Base-by-base conservation (phyloP, 2,113 vertebrate genomes). In the Cygnus buccinator region DNA sequence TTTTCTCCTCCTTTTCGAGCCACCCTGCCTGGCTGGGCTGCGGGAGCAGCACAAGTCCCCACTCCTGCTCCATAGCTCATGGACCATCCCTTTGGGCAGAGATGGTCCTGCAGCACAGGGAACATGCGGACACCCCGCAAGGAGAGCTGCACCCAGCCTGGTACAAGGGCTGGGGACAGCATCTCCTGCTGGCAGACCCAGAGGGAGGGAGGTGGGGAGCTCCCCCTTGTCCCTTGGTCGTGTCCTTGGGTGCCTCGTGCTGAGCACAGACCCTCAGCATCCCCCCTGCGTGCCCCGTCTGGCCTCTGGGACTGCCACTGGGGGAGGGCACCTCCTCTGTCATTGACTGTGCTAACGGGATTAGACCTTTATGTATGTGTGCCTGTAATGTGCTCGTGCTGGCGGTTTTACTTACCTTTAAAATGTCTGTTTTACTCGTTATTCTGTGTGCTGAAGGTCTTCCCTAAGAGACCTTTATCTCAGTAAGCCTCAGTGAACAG, bases 1-100 rank as follows among this genome's bases (percentile, higher is more conserved):
- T 84, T 76, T 76, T 26, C 7, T 79, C 3, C 29, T 83, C 23
- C 19, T 88, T 75, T 55, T 26, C 2, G 2, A 35, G 50, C 43
- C 29, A 16, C 11, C 3, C 26, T 43, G 50, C 35, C 13, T 55
- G 19, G 26, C 39, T 37, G 15, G 23, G 59, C 22, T 62, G 59
- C 10, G 9, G 50, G 43, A 73, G 52, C 0, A 6, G 37, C 1
- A 0, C 0, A 0, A 41, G 23, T 55, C 16, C 37, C 57, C 2
- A 0, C 41, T 80, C 4, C 66, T 57, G 63, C 65, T 59, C 71
- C 39, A 0, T 4, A 26, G 33, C 37, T 35, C 87, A 26, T 62
- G 74, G 18, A 7, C 19, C 66, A 31, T 73, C 55, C 75, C 31
- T 71, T 48, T 54, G 87, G 55, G 76, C 58, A 89, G 86, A 54